These are phyloP conservation scores for human DNA, from an alignment of 2,113 vertebrate species.

Conservation along the genomic window DNA sequence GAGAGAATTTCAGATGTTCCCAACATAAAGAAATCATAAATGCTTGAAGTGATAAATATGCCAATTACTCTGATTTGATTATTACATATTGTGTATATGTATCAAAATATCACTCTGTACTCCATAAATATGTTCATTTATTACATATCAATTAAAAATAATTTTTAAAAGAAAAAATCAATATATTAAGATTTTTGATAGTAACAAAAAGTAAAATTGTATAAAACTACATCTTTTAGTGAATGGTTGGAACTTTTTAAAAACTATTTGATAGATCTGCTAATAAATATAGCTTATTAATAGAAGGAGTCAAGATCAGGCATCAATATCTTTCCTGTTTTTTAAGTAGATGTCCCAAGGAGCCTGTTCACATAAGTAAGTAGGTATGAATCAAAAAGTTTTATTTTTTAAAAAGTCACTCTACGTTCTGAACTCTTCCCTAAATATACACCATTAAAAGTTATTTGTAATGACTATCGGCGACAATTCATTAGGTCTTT, in stretches of 20 bases:
- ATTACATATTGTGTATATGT: too few species aligned
- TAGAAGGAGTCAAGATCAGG: not conserved
- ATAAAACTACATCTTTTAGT: not conserved
- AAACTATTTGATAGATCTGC: not conserved
- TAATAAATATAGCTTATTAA: not conserved
- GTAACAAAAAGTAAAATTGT: not conserved
- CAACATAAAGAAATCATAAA: too few species aligned
- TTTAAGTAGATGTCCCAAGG: not conserved
- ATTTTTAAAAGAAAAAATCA: too few species aligned
- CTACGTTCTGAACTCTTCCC: not conserved
- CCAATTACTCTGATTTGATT: too few species aligned
- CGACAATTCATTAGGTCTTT: not conserved
- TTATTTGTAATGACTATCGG: not conserved
- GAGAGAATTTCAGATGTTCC: too few species aligned
- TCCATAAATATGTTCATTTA: too few species aligned
- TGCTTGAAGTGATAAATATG: too few species aligned
- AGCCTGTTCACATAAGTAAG: not conserved
- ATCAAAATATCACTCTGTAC: too few species aligned
- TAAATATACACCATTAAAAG: not conserved
- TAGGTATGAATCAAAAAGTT: not conserved
- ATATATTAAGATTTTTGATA: not conserved
- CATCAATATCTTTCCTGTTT: not conserved
- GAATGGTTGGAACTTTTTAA: not conserved
- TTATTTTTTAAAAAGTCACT: not conserved
- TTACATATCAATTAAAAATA: too few species aligned